These are phyloP conservation scores for Autographa pulchrina DNA, from an alignment of 2,888 invertebrate species.

Conservation along the genomic window DNA sequence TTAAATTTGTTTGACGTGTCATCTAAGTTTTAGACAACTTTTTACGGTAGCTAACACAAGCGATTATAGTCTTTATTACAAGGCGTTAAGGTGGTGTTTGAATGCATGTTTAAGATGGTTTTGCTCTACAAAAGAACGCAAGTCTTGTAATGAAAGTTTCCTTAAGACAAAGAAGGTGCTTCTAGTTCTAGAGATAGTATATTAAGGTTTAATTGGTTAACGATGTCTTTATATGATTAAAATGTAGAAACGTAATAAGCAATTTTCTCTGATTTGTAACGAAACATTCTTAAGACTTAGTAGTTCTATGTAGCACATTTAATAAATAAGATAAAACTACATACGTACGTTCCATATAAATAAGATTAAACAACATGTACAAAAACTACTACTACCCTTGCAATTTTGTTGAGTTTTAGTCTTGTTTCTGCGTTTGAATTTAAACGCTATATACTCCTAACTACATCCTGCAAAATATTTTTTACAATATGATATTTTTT, in stretches of 20 bases:
- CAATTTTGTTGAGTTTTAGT: no score
- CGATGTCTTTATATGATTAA: constrained; percentile 21
- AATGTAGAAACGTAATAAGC: constrained; percentile 13
- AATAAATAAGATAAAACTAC: no score
- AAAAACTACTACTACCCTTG: no score
- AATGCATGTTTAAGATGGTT: constrained; percentile 20
- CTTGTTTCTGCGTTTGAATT: no score
- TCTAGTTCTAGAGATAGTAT: constrained; percentile 31
- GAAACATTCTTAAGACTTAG: not conserved
- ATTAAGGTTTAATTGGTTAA: constrained; percentile 25
- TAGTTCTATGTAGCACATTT: no score
- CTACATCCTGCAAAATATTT: no score
- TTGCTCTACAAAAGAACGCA: constrained; percentile 38
- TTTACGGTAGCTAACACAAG: not conserved
- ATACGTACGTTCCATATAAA: no score
- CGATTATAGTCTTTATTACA: constrained; percentile 13
- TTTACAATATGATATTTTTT: no score
- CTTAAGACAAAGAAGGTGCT: constrained; percentile 40
- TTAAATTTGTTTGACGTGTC: constrained; percentile 36
- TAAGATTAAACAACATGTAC: no score
- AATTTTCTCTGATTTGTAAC: not conserved
- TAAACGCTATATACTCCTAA: no score
- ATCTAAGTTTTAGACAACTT: constrained; percentile 35
- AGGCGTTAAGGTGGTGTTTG: not conserved
- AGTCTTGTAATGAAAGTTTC: constrained; percentile 47